Percentiles rank a stretch among this genome's conserved stretches.
These are phyloP conservation scores for Bolinopsis microptera DNA, from an alignment of 37 sponge, comb jelly and placozoan genomes.

Conservation along the genomic window DNA sequence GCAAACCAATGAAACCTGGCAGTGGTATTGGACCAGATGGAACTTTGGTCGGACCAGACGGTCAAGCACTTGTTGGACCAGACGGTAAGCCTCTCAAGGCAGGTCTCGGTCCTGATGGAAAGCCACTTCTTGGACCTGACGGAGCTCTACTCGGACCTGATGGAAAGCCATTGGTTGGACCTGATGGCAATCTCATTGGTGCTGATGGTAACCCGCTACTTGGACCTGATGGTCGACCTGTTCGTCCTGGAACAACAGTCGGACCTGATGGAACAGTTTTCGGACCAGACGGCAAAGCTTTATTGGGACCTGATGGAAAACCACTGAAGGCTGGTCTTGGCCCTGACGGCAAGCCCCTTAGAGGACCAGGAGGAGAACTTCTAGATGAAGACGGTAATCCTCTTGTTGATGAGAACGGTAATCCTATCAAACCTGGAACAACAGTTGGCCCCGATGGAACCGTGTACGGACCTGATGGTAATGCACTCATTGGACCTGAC, in stretches of 20 bases:
- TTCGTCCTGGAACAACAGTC: constrained; percentile 1
- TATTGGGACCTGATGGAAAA: constrained; percentile 50
- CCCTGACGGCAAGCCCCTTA: constrained; percentile 33
- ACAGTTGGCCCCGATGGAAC: constrained; percentile 58
- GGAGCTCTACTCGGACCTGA: constrained; percentile 36
- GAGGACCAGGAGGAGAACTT: constrained; percentile 50
- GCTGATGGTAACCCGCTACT: constrained; percentile 28
- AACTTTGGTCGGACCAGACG: constrained; percentile 39
- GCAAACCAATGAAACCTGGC: constrained; percentile 58
- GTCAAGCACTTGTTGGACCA: constrained; percentile 31
- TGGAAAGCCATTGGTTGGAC: constrained; percentile 14
- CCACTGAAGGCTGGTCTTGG: constrained; percentile 11
- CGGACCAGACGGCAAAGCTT: constrained; percentile 38
- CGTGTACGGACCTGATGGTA: constrained; percentile 40
- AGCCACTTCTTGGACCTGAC: constrained; percentile 59
- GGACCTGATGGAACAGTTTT: constrained; percentile 60
- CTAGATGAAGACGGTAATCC: constrained; percentile 58
- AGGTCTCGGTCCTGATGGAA: constrained; percentile 44
- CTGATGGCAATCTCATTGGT: constrained; percentile 18
- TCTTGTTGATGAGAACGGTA: constrained; percentile 15
- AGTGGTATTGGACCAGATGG: constrained; percentile 53
- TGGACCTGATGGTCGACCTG: constrained; percentile 38
- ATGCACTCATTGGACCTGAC: constrained; percentile 38
- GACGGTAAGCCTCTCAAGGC: constrained; percentile 4
- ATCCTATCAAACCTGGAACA: constrained; percentile 52